Evolutionary conservation across 2,797 vertebrate species (phyloP).

Genomic region (Neomorphus geoffroyi): DNA sequence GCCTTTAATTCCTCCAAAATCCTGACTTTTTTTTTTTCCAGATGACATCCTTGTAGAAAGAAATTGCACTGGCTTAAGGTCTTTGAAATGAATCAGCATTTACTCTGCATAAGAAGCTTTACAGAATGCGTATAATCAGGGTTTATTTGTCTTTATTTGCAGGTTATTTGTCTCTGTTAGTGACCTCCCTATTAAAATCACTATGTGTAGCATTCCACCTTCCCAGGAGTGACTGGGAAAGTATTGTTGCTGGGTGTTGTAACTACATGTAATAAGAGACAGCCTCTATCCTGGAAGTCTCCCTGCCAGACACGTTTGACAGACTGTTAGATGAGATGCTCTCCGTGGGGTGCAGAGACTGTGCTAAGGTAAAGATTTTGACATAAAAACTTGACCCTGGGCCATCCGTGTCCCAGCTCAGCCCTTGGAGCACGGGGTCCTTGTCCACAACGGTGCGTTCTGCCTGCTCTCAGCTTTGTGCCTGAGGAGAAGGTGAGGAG

Average conservation of each 20-base stretch:
- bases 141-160: background rate
- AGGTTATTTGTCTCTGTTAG: background rate
- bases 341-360: background rate
- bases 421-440: background rate
- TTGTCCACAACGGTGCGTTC: background rate
- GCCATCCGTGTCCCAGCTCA: background rate
- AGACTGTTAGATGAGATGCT: background rate
- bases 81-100: background rate
- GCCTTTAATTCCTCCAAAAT: background rate
- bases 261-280: background rate
- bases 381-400: background rate
- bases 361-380: background rate
- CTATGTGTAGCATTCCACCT: background rate
- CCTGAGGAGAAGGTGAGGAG: background rate
- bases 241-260: background rate
- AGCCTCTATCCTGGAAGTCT: background rate
- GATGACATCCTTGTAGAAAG: background rate
- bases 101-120: background rate
- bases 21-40: background rate
- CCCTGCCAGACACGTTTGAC: accelerated
- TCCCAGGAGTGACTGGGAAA: background rate
- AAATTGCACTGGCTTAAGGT: background rate
- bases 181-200: background rate
- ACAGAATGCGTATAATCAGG: background rate
- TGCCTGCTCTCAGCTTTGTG: background rate